Evolutionary conservation across 1,140 invertebrate genomes (phyloP), one percentile per base, ranked within the genome.

Genomic region (Leptoteleia sp.): DNA sequence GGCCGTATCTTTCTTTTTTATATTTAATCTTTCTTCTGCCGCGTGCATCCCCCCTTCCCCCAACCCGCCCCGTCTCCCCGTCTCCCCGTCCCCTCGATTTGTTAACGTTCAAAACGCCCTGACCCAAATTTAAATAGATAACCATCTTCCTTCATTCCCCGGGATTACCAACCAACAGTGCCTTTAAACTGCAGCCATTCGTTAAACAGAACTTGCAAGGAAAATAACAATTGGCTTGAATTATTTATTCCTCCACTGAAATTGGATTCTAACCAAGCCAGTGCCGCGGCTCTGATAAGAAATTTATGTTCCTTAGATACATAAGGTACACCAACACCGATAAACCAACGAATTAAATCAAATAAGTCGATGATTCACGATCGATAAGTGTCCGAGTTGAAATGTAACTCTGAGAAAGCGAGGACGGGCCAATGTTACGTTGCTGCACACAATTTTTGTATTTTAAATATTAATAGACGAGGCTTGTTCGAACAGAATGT

Each of bases 191-290:
- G 11, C 42, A 9, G 27, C 19, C 45, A 54, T 25, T 31, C 33
- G 47, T 57, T 52, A 47, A 68, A 48, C 42, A 45, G 27, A 48
- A 54, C 52, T 38, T 42, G 48, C 50, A 48, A 57, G 27, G 27
- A 43, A 59, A 70, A 50, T 50, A 70, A 57, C 54, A 57, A 70
- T 57, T 45, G 64, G 22, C 15, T 40, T 40, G 43, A 70, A 70
- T 70, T 70, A 70, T 70, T 70, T 59, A 70, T 59, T 50, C 59
- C 35, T 22, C 27, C 52, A 8, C 13, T 45, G 25, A 68, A 57
- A 57, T 68, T 38, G 40, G 31, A 59, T 57, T 57, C 52, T 31
- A 45, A 33, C 17, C 33, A 12, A 40, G 0, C 45, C 17, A 31
- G 25, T 16, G 38, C 29, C 9, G 4, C 31, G 8, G 3, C 43